phyloP scores from a whole-genome alignment of 2,888 invertebrate species.

The Ennomos quercinarius region DNA sequence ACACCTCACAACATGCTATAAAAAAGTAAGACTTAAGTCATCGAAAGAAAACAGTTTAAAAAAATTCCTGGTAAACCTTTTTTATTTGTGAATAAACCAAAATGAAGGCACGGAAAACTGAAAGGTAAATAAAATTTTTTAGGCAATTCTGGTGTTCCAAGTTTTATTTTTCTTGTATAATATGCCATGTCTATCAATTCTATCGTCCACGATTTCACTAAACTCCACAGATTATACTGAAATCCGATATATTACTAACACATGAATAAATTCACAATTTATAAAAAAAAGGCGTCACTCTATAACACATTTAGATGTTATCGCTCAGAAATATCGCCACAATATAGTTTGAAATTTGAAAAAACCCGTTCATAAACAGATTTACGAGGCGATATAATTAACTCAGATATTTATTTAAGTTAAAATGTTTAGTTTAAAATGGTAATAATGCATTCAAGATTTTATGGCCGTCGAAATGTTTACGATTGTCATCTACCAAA shows the following conservation, averaged over 20 bases:
- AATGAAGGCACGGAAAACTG: no score
- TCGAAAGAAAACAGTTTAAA: no score
- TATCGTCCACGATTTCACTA: constrained; percentile 10
- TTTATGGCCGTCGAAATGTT: constrained; percentile 15
- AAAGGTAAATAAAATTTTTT: no score
- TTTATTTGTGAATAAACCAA: no score
- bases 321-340: constrained; percentile 23
- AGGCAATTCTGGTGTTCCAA: no score
- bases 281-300: constrained; percentile 34
- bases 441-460: constrained; percentile 45
- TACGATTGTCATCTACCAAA: constrained; percentile 3
- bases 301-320: constrained; percentile 35
- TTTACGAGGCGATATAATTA: constrained; percentile 50
- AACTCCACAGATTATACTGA: constrained; percentile 26
- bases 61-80: no score
- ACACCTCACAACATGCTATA: not conserved
- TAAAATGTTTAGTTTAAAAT: constrained; percentile 49
- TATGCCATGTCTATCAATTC: constrained; percentile 1
- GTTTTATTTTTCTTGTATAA: not conserved
- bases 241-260: constrained; percentile 27
- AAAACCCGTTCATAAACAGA: constrained; percentile 36
- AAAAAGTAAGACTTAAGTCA: no score
- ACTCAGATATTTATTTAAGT: constrained; percentile 50
- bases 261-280: constrained; percentile 31
- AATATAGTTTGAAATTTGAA: constrained; percentile 35